Percentiles rank a stretch among this genome's conserved stretches.
Evolutionary conservation across 2,888 invertebrate species (phyloP).

Genomic region (Pollenia angustigena): DNA sequence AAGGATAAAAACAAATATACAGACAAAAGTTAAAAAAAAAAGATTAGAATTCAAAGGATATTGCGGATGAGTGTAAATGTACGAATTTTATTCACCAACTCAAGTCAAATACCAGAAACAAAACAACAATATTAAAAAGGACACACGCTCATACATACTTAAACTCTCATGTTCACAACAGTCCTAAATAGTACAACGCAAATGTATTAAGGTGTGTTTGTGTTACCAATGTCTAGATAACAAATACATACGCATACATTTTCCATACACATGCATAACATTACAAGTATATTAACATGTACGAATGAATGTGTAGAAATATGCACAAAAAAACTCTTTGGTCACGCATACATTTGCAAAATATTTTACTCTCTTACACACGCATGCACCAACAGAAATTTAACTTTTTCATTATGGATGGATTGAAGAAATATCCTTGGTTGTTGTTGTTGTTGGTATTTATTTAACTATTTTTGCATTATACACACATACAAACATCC

Average conservation of each 20-base stretch:
- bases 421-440: conserved; percentile 26
- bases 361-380: conserved; percentile 10
- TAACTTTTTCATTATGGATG: conserved; percentile 43
- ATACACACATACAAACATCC: too few species aligned
- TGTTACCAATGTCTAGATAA: conserved; percentile 9
- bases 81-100: conserved; percentile 10
- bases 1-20: conserved; percentile 29
- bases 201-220: background rate
- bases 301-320: background rate
- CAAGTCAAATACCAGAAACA: conserved; percentile 35
- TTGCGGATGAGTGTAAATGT: background rate
- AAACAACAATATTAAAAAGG: conserved; percentile 12
- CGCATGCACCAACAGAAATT: conserved; percentile 26
- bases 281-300: background rate
- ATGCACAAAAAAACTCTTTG: conserved; percentile 18
- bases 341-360: conserved; percentile 57
- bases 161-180: conserved; percentile 4
- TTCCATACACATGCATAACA: conserved; percentile 2
- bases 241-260: background rate
- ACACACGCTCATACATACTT: background rate
- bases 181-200: conserved; percentile 25
- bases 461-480: conserved; percentile 11
- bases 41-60: conserved; percentile 42
- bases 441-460: conserved; percentile 2
- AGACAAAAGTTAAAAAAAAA: conserved; percentile 29